Evolutionary conservation across 92 coral and sea anemone genomes (phyloP).

Genomic region (Palythoa grandiflora): DNA sequence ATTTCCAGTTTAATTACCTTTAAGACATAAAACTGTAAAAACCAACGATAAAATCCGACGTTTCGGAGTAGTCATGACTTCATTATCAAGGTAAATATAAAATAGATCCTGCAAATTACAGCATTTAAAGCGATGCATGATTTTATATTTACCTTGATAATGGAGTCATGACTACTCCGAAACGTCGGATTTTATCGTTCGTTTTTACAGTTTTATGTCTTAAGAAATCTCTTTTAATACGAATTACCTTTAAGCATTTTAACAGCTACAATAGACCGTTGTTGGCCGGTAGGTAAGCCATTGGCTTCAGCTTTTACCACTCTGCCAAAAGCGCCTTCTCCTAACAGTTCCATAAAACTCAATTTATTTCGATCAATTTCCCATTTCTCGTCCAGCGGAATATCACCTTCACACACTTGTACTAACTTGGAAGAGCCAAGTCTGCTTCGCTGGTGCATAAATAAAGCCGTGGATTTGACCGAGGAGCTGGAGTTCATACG

Average conservation of each 20-base stretch:
- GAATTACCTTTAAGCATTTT: conserved; percentile 93
- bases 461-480: conserved; percentile 6
- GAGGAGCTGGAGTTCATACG: conserved; percentile 23
- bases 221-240: too few relatives aligned
- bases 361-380: conserved; percentile 81
- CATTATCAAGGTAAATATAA: too few relatives aligned
- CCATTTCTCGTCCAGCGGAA: conserved; percentile 88
- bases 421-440: conserved; percentile 22
- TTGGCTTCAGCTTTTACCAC: conserved; percentile 85
- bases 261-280: conserved; percentile 80
- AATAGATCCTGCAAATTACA: too few relatives aligned
- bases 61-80: too few relatives aligned
- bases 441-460: conserved; percentile 19
- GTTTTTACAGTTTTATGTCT: too few relatives aligned
- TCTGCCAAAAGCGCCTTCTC: conserved; percentile 98
- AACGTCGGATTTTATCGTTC: too few relatives aligned
- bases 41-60: too few relatives aligned
- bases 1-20: conserved; percentile 65
- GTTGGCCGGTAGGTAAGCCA: conserved; percentile 36
- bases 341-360: conserved; percentile 75
- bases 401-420: conserved; percentile 81
- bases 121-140: too few relatives aligned
- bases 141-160: too few relatives aligned
- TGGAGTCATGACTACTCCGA: too few relatives aligned
- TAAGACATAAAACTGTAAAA: too few relatives aligned